A percentile compares a stretch with the other conserved stretches of the same genome.
These are phyloP conservation scores for Cryptoprocta ferox DNA, from an alignment of 2,797 vertebrate genomes.

Conservation along the genomic window DNA sequence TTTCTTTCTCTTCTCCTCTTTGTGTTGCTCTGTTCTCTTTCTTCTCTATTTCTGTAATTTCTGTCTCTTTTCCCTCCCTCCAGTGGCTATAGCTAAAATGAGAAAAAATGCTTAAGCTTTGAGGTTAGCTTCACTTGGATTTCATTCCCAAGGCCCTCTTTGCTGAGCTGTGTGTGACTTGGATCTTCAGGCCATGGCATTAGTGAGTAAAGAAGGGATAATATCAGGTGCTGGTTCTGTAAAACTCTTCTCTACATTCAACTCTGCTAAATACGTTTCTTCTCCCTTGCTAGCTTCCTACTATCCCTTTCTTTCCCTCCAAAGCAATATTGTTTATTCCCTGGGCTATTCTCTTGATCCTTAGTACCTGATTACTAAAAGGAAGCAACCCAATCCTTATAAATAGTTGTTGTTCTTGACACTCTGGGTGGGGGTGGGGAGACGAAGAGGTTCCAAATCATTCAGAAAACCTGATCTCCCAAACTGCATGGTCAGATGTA, in stretches of 20 bases:
- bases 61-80: slow-evolving; percentile 48
- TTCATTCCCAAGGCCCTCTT: slow-evolving; percentile 71
- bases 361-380: slow-evolving; percentile 65
- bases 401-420: slow-evolving; percentile 71
- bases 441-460: slow-evolving; percentile 58
- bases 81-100: slow-evolving; percentile 46
- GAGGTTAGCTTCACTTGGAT: slow-evolving; percentile 68
- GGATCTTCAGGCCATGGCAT: slow-evolving; percentile 41
- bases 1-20: slow-evolving; percentile 49
- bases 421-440: slow-evolving; percentile 61
- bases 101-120: slow-evolving; percentile 58
- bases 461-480: slow-evolving; percentile 78
- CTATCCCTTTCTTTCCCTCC: slow-evolving; percentile 65
- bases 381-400: slow-evolving; percentile 60
- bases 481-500: slow-evolving; percentile 82
- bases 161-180: slow-evolving; percentile 56
- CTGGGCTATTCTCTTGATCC: slow-evolving; percentile 67
- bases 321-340: slow-evolving; percentile 64
- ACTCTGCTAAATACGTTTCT: slow-evolving; percentile 56
- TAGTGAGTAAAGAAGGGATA: slow-evolving; percentile 56
- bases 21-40: slow-evolving; percentile 65
- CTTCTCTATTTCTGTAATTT: slow-evolving; percentile 71
- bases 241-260: slow-evolving; percentile 55
- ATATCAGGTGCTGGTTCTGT: slow-evolving; percentile 21
- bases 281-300: slow-evolving; percentile 62